Evolutionary conservation across 2,113 vertebrate species (phyloP), one percentile per base, ranked within the genome.

Genomic region (Gopherus flavomarginatus): DNA sequence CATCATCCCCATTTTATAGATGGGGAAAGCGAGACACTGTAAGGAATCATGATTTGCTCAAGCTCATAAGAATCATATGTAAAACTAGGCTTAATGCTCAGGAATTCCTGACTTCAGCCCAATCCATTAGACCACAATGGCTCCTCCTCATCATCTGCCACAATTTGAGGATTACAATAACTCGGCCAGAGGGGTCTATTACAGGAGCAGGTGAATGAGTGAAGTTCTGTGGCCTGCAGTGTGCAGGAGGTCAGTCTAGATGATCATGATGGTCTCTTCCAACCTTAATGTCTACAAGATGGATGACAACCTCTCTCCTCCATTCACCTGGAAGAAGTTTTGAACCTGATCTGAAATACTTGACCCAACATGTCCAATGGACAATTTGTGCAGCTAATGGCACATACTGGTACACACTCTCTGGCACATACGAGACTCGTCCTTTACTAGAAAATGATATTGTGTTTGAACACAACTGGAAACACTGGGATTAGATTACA

Each of bases 291-390:
- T 59, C 57, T 59, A 35, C 38, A 35, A 69, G 17, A 69, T n/a
- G 35, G 16, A 69, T n/a, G 65, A 69, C 35, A n/a, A 69, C 35
- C 35, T 69, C 65, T 38, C 35, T n/a, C 35, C 8, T 69, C 16
- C 31, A n/a, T n/a, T 69, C 17, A 80, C 44, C 8, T 80, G 11
- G 47, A 80, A 80, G 44, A 50, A 79, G 27, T 78, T 79, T 49
- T 79, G 42, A 79, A 27, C n/a, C 47, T 44, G 42, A 29, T 80
- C 17, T 14, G n/a, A 47, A 0, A 8, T n/a, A 49, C 19, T 22
- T 79, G 75, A 72, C 27, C 2, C 7, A 31, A 8, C 8, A 59
- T 5, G 3, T 77, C 9, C 42, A 24, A 2, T 0, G 0, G 21
- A 10, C 52, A 8, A 56, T 83, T 6, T 16, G 24, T 5, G 1